A percentile compares a stretch with the other conserved stretches of the same genome.
Evolutionary conservation across 2,113 vertebrate species (phyloP).

Genomic region (Morone saxatilis): DNA sequence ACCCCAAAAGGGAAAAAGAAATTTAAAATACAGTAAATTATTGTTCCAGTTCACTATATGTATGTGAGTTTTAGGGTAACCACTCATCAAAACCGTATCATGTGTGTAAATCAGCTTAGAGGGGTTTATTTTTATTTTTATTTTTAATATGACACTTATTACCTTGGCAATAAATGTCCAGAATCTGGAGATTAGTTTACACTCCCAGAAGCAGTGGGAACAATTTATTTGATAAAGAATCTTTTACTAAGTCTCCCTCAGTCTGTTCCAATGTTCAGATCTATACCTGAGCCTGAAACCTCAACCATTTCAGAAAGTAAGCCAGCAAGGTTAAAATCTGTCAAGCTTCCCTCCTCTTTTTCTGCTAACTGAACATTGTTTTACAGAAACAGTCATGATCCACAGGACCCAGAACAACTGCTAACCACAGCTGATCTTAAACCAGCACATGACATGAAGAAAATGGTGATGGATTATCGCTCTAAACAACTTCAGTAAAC

Average conservation of each 20-base stretch:
- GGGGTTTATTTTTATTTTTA: too few relatives aligned
- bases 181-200: neutral
- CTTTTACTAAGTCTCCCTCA: too few relatives aligned
- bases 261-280: too few relatives aligned
- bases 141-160: too few relatives aligned
- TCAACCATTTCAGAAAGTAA: too few relatives aligned
- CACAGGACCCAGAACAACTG: neutral
- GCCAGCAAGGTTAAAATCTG: neutral
- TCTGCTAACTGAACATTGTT: neutral
- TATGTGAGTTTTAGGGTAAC: too few relatives aligned
- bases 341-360: neutral
- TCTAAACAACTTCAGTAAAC: neutral
- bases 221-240: too few relatives aligned
- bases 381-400: neutral
- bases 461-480: conserved; percentile 7
- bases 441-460: neutral
- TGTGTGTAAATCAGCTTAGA: too few relatives aligned
- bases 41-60: too few relatives aligned
- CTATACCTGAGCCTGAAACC: neutral
- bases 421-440: conserved; percentile 5
- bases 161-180: neutral
- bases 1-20: too few relatives aligned
- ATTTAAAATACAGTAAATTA: neutral
- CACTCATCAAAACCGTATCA: too few relatives aligned
- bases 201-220: too few relatives aligned